Evolutionary conservation across 2,888 invertebrate genomes (phyloP), one percentile per base, ranked within the genome.

Genomic region (Hirtodrosophila confusa): DNA sequence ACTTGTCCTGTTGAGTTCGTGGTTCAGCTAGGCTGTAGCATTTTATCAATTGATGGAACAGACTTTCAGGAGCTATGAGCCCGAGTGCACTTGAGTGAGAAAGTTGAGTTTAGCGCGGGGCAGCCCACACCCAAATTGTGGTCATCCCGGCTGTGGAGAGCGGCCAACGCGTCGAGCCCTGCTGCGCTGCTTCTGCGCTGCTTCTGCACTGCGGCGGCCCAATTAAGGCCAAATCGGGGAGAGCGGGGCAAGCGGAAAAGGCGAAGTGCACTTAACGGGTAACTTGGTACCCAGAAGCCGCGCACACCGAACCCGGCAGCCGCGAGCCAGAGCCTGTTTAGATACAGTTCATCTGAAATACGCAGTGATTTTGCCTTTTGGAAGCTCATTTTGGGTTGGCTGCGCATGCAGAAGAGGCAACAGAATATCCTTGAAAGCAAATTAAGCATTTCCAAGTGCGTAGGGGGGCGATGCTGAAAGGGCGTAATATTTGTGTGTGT

Each of bases 341-440:
- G 31, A 31, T 24, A 39, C 39, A 71, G 47, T 53, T 56, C 39
- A 43, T 37, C 49, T 49, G 50, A 69, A 73, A 76, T 55, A 35
- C 50, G 31, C 69, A 80, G 63, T 56, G 72, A 77, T 80, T 69
- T 72, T 48, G 49, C 29, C 44, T 69, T 56, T 61, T 66, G 56
- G 58, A 67, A 70, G 65, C 73, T 60, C 56, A 57, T 79, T 74
- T 51, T 11, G 11, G 24, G 33, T 53, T 35, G 29, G n/a, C 23
- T 48, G 9, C 12, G 29, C 41, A 29, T 7, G 31, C 31, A 31
- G 31, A 10, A 31, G 23, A 29, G 24, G 47, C 24, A 48, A 5
- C 40, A 57, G 51, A 48, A 56, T 64, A 44, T 63, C 41, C 57
- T 29, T 33, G 61, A 31, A 31, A 49, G 66, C 54, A 64, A 75